Evolutionary conservation across 1,140 invertebrate species (phyloP).

Genomic region (Drosophila suzukii): DNA sequence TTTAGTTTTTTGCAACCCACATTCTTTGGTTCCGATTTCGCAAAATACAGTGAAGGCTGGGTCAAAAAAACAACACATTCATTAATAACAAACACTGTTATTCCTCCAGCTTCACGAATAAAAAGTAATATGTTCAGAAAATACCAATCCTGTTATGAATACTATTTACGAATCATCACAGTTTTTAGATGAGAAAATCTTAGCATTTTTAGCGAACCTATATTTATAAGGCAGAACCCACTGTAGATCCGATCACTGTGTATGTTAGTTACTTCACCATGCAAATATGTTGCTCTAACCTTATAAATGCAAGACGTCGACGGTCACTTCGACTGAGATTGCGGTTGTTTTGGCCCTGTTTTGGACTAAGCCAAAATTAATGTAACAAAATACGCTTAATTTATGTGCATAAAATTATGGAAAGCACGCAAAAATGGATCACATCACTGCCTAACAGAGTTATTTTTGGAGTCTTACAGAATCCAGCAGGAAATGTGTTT

Average conservation of each 20-base stretch:
- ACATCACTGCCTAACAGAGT: background rate
- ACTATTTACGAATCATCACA: too few relatives aligned
- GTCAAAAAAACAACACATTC: too few relatives aligned
- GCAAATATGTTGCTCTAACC: conserved; percentile 76
- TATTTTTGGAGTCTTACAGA: conserved; percentile 22
- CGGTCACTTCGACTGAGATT: conserved; percentile 11
- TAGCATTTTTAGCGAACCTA: too few relatives aligned
- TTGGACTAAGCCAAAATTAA: conserved; percentile 29
- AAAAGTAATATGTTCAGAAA: too few relatives aligned
- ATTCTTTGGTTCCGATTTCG: conserved; percentile 60
- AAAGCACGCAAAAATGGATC: conserved; percentile 3
- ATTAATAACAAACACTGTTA: too few relatives aligned
- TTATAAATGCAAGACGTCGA: conserved; percentile 65
- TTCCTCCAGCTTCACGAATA: too few relatives aligned
- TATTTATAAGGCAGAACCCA: background rate
- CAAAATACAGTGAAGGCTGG: conserved; percentile 45
- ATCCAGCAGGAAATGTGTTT: background rate
- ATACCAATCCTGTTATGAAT: too few relatives aligned
- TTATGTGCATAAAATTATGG: conserved; percentile 41
- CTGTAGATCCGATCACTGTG: conserved; percentile 8
- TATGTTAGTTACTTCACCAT: conserved; percentile 74
- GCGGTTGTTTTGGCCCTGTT: conserved; percentile 22
- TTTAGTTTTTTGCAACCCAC: conserved; percentile 75
- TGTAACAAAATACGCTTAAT: conserved; percentile 37
- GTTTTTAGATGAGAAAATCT: too few relatives aligned